Conservation (phyloP, 37 sponge, comb jelly and placozoan species). For the Hexactinellida sp. region DNA sequence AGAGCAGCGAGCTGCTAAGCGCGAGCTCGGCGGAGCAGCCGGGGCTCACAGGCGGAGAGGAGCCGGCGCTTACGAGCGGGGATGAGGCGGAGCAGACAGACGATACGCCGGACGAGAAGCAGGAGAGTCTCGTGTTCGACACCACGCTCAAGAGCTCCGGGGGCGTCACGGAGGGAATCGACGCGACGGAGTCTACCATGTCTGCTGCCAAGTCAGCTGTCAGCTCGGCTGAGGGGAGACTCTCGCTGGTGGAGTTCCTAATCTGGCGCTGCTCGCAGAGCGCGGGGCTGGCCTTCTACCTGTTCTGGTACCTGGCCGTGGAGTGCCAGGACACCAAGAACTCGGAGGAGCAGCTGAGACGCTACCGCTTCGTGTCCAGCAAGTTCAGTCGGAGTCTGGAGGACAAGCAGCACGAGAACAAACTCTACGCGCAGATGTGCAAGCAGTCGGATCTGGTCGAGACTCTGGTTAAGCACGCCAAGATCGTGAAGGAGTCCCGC, state of each 20-base stretch:
- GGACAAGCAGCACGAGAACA: background rate
- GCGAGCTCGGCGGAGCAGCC: background rate
- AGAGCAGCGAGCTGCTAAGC: slow-evolving; percentile 20
- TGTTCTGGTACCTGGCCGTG: slow-evolving; percentile 58
- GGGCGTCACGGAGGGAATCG: background rate
- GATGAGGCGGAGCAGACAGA: background rate
- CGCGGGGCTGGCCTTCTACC: background rate
- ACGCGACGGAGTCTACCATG: background rate
- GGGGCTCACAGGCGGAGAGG: background rate
- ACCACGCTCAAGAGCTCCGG: slow-evolving; percentile 2
- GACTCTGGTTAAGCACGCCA: background rate
- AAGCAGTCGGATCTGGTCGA: slow-evolving; percentile 23
- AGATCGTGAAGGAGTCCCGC: background rate
- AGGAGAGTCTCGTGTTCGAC: background rate
- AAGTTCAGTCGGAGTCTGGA: slow-evolving; percentile 13
- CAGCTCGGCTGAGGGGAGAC: background rate
- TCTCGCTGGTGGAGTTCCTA: slow-evolving; percentile 31
- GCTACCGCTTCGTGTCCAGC: slow-evolving; percentile 10
- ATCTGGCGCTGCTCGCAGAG: background rate
- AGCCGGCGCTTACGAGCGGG: background rate
- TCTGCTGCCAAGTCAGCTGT: background rate
- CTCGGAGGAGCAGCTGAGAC: background rate
- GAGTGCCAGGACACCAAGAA: slow-evolving; percentile 74
- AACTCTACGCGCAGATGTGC: background rate
- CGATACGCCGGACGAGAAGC: background rate